Evolutionary conservation across 1,140 invertebrate species (phyloP).

Genomic region (Laodelphax striatellus): DNA sequence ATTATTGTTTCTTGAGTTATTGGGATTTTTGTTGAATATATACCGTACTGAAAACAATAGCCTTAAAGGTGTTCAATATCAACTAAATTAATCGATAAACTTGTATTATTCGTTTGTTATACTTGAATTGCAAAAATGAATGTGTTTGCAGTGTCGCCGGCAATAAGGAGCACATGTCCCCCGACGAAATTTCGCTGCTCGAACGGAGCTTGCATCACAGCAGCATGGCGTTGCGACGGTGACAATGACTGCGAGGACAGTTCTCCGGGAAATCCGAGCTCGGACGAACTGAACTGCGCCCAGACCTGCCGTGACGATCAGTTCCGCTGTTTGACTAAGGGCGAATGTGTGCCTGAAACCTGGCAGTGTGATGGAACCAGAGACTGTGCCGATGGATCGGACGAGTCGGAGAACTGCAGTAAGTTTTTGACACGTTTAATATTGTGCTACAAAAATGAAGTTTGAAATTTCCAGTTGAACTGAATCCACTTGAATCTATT

Average conservation of each 20-base stretch:
- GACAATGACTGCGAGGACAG: constrained; percentile 29
- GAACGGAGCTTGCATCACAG: constrained; percentile 49
- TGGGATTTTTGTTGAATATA: too few relatives aligned
- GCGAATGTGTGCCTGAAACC: constrained; percentile 36
- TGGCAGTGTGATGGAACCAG: constrained; percentile 65
- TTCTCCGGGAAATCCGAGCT: constrained; percentile 26
- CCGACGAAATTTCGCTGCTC: constrained; percentile 9
- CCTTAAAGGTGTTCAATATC: too few relatives aligned
- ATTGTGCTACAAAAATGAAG: too few relatives aligned
- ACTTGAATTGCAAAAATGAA: too few relatives aligned
- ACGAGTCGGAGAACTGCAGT: constrained; percentile 32
- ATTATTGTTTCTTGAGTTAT: too few relatives aligned
- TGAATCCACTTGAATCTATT: too few relatives aligned
- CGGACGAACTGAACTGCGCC: constrained; percentile 37
- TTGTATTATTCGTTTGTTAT: too few relatives aligned
- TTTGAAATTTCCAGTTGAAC: too few relatives aligned
- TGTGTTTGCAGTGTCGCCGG: background rate
- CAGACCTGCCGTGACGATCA: constrained; percentile 14
- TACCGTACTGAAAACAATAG: too few relatives aligned
- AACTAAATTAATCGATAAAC: too few relatives aligned
- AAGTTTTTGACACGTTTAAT: constrained; percentile 9
- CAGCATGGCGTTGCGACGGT: constrained; percentile 66
- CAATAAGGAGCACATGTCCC: background rate
- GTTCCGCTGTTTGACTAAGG: constrained; percentile 16
- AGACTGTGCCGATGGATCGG: constrained; percentile 49